Conservation (phyloP, 2,113 vertebrate genomes). For the Nyctibius bracteatus region DNA sequence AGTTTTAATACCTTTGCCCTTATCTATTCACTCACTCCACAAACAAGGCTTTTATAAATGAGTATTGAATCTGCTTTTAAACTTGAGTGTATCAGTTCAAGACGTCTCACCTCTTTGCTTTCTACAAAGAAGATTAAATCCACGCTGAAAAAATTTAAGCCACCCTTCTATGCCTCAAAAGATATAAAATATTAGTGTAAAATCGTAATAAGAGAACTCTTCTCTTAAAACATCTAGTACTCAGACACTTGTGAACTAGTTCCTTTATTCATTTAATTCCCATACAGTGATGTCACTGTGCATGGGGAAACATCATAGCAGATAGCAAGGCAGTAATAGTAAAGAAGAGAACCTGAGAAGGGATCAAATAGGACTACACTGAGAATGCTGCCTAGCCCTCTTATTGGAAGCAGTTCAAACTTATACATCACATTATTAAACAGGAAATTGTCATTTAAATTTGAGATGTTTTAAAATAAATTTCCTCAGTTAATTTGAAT, state of each 20-base stretch:
- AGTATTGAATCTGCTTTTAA: background rate
- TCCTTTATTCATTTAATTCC: background rate
- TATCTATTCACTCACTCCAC: background rate
- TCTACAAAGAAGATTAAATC: background rate
- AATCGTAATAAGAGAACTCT: background rate
- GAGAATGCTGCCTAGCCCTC: background rate
- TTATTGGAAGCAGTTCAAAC: background rate
- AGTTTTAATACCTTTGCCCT: background rate
- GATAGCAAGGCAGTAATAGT: background rate
- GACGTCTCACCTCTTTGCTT: background rate
- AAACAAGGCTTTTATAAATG: background rate
- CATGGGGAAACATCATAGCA: background rate
- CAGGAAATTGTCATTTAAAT: background rate
- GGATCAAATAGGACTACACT: background rate
- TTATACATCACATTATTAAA: background rate
- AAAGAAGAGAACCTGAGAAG: background rate
- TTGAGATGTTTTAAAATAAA: background rate
- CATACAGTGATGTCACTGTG: background rate
- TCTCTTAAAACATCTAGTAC: background rate
- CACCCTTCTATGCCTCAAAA: background rate
- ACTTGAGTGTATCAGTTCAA: background rate
- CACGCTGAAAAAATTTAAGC: background rate
- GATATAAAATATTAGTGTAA: background rate
- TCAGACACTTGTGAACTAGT: background rate
- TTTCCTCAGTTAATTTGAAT: background rate